Evolutionary conservation across 2,888 invertebrate genomes (phyloP).

Genomic region (Agrochola lota): DNA sequence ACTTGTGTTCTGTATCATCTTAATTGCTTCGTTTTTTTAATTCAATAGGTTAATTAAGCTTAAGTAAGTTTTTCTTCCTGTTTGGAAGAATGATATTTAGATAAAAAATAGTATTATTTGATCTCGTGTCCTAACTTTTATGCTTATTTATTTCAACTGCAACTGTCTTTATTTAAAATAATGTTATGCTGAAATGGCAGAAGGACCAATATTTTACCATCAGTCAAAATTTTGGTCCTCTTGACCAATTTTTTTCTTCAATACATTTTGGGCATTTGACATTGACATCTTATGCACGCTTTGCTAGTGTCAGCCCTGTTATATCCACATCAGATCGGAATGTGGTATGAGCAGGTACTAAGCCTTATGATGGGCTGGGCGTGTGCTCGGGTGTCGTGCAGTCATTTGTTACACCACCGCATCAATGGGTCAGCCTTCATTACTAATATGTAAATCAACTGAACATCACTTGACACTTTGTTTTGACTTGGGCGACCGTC

Average conservation of each 20-base stretch:
- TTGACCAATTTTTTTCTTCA: not conserved
- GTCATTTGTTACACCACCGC: conserved; percentile 48
- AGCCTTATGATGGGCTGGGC: conserved; percentile 47
- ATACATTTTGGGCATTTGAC: not conserved
- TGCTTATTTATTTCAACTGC: not conserved
- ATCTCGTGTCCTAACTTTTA: not conserved
- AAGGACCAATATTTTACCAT: not conserved
- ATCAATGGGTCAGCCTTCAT: conserved; percentile 41
- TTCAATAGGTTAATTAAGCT: not conserved
- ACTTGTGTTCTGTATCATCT: not conserved
- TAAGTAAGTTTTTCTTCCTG: too few relatives aligned
- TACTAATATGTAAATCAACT: conserved; percentile 47
- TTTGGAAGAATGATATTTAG: not conserved
- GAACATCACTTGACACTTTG: conserved; percentile 31
- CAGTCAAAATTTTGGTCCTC: not conserved
- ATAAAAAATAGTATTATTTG: not conserved
- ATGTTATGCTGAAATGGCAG: not conserved
- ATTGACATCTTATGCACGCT: not conserved
- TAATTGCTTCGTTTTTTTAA: not conserved
- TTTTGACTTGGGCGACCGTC: conserved; percentile 4
- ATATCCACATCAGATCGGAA: conserved; percentile 45
- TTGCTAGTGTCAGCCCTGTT: conserved; percentile 37
- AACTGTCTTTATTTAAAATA: not conserved
- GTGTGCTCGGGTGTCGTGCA: conserved; percentile 44
- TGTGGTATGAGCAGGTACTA: conserved; percentile 57